Evolutionary conservation across 1,140 invertebrate genomes (phyloP).

Genomic region (Saccostrea glomerata): DNA sequence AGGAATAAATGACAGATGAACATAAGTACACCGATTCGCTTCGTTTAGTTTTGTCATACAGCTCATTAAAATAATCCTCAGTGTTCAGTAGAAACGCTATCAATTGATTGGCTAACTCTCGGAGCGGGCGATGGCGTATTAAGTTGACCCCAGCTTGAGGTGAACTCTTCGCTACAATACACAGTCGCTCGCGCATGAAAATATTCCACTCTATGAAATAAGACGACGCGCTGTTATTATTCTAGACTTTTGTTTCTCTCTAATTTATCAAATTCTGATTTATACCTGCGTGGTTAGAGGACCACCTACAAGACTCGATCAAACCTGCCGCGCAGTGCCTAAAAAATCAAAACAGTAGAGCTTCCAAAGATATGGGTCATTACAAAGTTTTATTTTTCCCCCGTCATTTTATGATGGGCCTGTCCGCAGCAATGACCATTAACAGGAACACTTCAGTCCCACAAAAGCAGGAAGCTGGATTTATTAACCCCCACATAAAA

Average conservation of each 20-base stretch:
- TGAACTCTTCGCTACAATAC: slow-evolving; percentile 35
- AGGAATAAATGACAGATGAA: slow-evolving; percentile 45
- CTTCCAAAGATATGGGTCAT: background rate
- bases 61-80: slow-evolving; percentile 59
- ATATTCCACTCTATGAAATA: background rate
- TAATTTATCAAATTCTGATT: slow-evolving; percentile 45
- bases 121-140: slow-evolving; percentile 49
- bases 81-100: slow-evolving; percentile 51
- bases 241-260: slow-evolving; percentile 40
- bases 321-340: background rate
- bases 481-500: slow-evolving; percentile 17
- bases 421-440: slow-evolving; percentile 22
- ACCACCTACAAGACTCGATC: slow-evolving; percentile 38
- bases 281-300: slow-evolving; percentile 14
- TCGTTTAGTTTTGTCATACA: slow-evolving; percentile 52
- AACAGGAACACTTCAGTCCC: background rate
- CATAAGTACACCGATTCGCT: slow-evolving; percentile 50
- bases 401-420: slow-evolving; percentile 9
- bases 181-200: slow-evolving; percentile 43
- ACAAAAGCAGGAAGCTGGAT: slow-evolving; percentile 35
- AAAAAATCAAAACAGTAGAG: slow-evolving; percentile 15
- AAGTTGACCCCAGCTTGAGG: slow-evolving; percentile 12
- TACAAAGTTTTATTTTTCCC: background rate
- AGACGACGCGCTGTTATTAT: slow-evolving; percentile 21
- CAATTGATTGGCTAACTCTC: slow-evolving; percentile 51